phyloP scores from a whole-genome alignment of 2,888 invertebrate species.

The Microplitis manilae region DNA sequence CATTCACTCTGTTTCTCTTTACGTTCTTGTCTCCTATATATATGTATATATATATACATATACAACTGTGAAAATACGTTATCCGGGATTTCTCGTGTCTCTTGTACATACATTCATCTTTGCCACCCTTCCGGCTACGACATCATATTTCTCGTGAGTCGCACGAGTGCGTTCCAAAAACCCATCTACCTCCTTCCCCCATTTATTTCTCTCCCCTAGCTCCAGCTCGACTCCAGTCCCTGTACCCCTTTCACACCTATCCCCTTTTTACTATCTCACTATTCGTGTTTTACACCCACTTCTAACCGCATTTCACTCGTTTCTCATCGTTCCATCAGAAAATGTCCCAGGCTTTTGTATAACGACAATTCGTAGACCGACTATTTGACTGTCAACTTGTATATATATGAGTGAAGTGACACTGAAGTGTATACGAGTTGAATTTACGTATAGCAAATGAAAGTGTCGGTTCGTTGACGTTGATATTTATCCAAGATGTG shows the following conservation, averaged over 20 bases:
- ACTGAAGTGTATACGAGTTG: neutral
- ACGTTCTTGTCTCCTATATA: too few species aligned
- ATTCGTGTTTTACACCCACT: neutral
- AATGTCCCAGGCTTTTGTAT: neutral
- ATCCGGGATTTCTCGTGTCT: constrained; percentile 57
- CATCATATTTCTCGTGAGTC: constrained; percentile 49
- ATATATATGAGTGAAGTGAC: neutral
- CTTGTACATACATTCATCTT: constrained; percentile 50
- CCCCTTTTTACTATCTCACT: neutral
- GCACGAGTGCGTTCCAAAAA: constrained; percentile 27
- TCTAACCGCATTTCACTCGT: neutral
- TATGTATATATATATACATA: neutral
- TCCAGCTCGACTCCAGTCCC: neutral
- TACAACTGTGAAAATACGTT: constrained; percentile 54
- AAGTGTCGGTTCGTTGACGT: constrained; percentile 22
- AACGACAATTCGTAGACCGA: neutral
- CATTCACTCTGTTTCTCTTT: too few species aligned
- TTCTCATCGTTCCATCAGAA: constrained; percentile 21
- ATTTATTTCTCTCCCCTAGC: neutral
- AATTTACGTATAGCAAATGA: constrained; percentile 16
- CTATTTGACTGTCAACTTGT: constrained; percentile 16
- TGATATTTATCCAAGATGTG: constrained; percentile 23
- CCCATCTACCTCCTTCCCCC: constrained; percentile 24
- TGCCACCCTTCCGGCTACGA: constrained; percentile 45
- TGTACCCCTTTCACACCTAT: neutral